Percentiles rank a stretch among this genome's conserved stretches.
These are phyloP conservation scores for Buceros bicornis DNA, from an alignment of 2,797 vertebrate genomes.

Conservation along the genomic window DNA sequence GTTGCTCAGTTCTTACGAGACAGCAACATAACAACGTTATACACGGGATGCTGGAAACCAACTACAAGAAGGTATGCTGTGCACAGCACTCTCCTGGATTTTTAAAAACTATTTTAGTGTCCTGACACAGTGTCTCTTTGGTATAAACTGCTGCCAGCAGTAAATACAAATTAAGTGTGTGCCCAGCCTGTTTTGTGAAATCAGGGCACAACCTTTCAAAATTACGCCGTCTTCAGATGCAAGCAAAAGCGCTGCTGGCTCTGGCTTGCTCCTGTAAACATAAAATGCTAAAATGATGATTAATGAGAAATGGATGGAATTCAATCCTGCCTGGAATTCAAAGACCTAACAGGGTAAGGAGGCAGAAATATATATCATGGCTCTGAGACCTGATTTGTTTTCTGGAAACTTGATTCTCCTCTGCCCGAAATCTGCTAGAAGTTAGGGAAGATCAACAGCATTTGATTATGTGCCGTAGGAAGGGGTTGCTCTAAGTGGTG, in stretches of 20 bases:
- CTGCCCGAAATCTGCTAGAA: not conserved
- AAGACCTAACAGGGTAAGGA: not conserved
- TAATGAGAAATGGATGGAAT: not conserved
- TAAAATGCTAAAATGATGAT: not conserved
- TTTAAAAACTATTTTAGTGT: not conserved
- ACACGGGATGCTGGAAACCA: not conserved
- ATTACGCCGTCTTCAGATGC: not conserved
- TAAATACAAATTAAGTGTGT: not conserved
- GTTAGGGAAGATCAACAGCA: not conserved
- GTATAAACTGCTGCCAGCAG: not conserved
- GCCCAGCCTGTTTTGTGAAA: not conserved
- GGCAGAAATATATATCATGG: not conserved
- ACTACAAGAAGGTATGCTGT: not conserved
- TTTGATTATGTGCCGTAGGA: not conserved
- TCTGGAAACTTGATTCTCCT: not conserved
- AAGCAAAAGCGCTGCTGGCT: not conserved
- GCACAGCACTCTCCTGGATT: not conserved
- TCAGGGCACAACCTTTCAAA: not conserved
- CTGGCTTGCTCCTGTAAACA: constrained; percentile 1
- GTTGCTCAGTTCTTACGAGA: not conserved
- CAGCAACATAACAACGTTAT: not conserved
- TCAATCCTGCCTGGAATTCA: not conserved
- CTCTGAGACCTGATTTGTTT: not conserved
- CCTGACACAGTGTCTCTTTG: not conserved
- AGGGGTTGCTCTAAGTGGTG: not conserved